These are phyloP conservation scores for Puntigrus tetrazona DNA, from an alignment of 2,113 vertebrate species.

Conservation along the genomic window DNA sequence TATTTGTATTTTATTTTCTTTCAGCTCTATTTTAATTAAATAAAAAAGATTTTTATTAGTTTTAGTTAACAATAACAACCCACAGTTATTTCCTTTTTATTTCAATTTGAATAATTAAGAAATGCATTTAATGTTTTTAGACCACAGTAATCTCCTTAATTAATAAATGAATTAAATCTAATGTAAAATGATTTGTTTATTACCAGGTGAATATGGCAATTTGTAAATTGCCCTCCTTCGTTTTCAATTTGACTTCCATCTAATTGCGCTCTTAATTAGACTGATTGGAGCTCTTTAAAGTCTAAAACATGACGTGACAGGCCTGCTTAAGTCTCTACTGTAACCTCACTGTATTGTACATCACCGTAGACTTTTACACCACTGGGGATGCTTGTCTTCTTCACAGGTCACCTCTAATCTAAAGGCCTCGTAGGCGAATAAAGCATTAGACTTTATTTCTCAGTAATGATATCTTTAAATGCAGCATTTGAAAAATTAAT, in stretches of 20 bases:
- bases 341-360: background rate
- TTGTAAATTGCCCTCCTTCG: background rate
- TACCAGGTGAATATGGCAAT: background rate
- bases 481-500: constrained; percentile 1
- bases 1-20: background rate
- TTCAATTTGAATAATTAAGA: background rate
- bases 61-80: background rate
- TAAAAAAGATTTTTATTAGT: background rate
- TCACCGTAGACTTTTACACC: background rate
- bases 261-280: background rate
- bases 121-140: background rate
- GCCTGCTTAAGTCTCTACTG: background rate
- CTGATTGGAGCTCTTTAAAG: background rate
- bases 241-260: background rate
- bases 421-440: background rate
- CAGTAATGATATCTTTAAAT: background rate
- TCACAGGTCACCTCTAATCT: background rate
- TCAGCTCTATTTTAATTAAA: background rate
- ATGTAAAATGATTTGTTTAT: background rate
- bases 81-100: background rate
- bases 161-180: too few relatives aligned
- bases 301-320: background rate
- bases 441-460: background rate
- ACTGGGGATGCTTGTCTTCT: background rate
- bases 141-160: background rate